Percentiles rank a stretch among this genome's conserved stretches.
These are phyloP conservation scores for Lepidurus couesii DNA, from an alignment of 1,140 invertebrate species.

Conservation along the genomic window DNA sequence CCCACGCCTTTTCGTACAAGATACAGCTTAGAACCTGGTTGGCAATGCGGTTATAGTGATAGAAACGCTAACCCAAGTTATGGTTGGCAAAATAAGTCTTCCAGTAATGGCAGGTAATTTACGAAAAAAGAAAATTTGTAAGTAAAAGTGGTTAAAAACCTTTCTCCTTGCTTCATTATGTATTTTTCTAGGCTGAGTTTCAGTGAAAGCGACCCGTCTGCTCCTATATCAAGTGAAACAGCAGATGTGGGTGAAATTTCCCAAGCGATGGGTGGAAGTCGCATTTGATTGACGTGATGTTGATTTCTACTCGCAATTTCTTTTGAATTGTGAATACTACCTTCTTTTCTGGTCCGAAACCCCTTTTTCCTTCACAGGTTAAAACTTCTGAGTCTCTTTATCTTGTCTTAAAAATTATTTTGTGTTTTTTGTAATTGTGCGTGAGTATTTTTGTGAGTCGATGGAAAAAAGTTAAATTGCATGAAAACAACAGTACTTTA, in stretches of 20 bases:
- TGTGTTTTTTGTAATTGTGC: background rate
- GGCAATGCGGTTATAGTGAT: slow-evolving; percentile 1
- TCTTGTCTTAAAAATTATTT: too few species aligned
- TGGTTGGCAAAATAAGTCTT: background rate
- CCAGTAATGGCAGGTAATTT: background rate
- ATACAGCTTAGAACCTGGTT: slow-evolving; percentile 2
- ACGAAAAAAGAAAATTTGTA: too few species aligned
- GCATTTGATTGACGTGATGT: background rate
- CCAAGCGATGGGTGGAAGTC: slow-evolving; percentile 22
- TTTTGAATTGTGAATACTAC: background rate
- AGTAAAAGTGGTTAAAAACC: background rate
- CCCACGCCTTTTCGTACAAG: background rate
- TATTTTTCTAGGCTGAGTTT: background rate
- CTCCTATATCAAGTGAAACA: background rate
- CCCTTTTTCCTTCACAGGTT: too few species aligned
- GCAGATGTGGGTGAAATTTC: background rate
- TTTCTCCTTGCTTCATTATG: background rate
- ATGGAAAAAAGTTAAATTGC: background rate
- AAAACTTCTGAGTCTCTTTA: background rate
- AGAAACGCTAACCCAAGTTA: background rate
- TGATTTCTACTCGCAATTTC: background rate
- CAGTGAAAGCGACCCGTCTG: background rate
- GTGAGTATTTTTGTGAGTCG: background rate
- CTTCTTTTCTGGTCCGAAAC: too few species aligned
- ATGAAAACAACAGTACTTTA: background rate